A percentile compares a stretch with the other conserved stretches of the same genome.
Conservation (phyloP, 1,140 invertebrate genomes). For the Brachionus calyciflorus region DNA sequence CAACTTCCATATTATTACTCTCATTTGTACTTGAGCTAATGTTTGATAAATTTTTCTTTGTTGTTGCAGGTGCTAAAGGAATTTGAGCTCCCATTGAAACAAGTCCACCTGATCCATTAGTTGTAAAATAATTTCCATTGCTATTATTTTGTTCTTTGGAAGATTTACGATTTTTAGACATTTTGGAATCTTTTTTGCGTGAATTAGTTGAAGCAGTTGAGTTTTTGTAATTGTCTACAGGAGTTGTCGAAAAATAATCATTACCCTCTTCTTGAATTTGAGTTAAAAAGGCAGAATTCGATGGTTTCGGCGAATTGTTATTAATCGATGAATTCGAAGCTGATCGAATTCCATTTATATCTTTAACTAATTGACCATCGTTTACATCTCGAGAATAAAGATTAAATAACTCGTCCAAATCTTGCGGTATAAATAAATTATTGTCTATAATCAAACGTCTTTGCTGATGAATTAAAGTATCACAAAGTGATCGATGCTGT, state of each 20-base stretch:
- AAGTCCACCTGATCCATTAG: neutral
- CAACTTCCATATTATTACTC: conserved; percentile 36
- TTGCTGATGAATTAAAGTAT: conserved; percentile 85
- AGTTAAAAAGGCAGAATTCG: conserved; percentile 18
- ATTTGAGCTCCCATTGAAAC: neutral
- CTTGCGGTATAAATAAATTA: conserved; percentile 69
- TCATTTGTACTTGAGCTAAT: conserved; percentile 36
- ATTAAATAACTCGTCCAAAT: conserved; percentile 77
- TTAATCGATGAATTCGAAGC: conserved; percentile 25
- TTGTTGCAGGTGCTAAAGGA: neutral
- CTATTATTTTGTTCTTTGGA: neutral
- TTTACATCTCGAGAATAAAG: conserved; percentile 72
- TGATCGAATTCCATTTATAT: conserved; percentile 34
- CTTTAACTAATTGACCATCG: conserved; percentile 48
- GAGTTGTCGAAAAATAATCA: neutral
- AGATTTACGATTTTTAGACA: neutral
- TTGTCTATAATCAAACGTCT: conserved; percentile 74
- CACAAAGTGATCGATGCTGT: conserved; percentile 76
- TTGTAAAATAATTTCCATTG: neutral
- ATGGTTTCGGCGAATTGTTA: conserved; percentile 24
- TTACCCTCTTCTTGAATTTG: conserved; percentile 41
- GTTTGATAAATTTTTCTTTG: conserved; percentile 43
- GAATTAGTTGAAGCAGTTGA: neutral
- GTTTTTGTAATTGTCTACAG: neutral
- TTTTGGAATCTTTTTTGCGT: neutral